A percentile compares a stretch with the other conserved stretches of the same genome.
These are phyloP conservation scores for Peromyscus californicus DNA, from an alignment of 2,113 vertebrate species.

Conservation along the genomic window DNA sequence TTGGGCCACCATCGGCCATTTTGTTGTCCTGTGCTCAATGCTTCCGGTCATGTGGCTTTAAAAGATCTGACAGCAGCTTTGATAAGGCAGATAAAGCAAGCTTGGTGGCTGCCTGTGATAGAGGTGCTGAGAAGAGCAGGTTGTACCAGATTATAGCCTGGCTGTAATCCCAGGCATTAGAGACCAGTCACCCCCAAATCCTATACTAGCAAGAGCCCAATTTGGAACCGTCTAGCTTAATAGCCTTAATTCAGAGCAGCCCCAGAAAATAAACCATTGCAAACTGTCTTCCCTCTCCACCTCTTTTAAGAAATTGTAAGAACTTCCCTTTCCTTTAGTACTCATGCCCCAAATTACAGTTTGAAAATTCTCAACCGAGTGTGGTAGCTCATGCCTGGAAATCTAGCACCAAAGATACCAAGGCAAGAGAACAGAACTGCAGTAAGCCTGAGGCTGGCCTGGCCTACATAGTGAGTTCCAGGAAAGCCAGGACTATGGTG, in stretches of 20 bases:
- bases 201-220: neutral
- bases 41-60: slow-evolving; percentile 76
- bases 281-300: slow-evolving; percentile 36
- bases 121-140: slow-evolving; percentile 82
- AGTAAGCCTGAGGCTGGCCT: neutral
- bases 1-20: slow-evolving; percentile 80
- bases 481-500: neutral
- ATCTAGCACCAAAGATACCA: neutral
- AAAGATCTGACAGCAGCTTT: slow-evolving; percentile 74
- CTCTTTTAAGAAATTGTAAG: neutral
- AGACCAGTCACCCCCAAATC: slow-evolving; percentile 38
- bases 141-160: slow-evolving; percentile 80
- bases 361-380: neutral
- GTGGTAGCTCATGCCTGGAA: neutral
- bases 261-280: slow-evolving; percentile 61
- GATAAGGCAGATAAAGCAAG: slow-evolving; percentile 81
- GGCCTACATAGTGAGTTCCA: neutral
- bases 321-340: neutral
- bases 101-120: slow-evolving; percentile 79
- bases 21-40: slow-evolving; percentile 74
- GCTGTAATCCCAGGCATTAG: slow-evolving; percentile 30
- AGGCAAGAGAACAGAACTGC: neutral
- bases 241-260: slow-evolving; percentile 32
- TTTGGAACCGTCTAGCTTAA: slow-evolving; percentile 41
- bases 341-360: neutral